Percentiles rank a stretch among this genome's conserved stretches.
Conservation (phyloP, 2,888 invertebrate species). For the Microctonus brassicae region DNA sequence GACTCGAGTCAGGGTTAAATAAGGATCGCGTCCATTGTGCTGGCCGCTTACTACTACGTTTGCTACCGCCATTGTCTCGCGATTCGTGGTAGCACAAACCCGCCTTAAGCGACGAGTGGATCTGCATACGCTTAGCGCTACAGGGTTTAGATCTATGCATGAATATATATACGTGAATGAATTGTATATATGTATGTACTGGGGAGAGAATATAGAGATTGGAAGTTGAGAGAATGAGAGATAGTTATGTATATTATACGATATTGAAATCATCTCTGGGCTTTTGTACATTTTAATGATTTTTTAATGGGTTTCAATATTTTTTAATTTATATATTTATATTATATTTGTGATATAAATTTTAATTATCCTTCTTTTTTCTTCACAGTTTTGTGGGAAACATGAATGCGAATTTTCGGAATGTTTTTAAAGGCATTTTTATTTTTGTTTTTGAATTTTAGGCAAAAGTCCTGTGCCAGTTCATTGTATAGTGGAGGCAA, state of each 20-base stretch:
- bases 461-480: slow-evolving; percentile 89
- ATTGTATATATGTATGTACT: no score
- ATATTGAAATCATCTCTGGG: not conserved
- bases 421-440: slow-evolving; percentile 41
- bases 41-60: slow-evolving; percentile 41
- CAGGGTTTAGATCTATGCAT: slow-evolving; percentile 57
- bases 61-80: slow-evolving; percentile 65
- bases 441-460: slow-evolving; percentile 66
- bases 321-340: not conserved
- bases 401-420: slow-evolving; percentile 2
- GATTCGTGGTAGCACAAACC: slow-evolving; percentile 47
- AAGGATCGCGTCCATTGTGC: slow-evolving; percentile 69
- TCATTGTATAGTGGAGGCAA: slow-evolving; percentile 94
- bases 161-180: slow-evolving; percentile 21
- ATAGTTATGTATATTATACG: not conserved
- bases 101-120: slow-evolving; percentile 64
- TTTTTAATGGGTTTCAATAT: not conserved
- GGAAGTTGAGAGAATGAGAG: not conserved
- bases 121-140: slow-evolving; percentile 69
- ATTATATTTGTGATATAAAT: not conserved
- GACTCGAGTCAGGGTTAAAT: slow-evolving; percentile 69
- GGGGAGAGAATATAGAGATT: not conserved
- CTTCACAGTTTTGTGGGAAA: no score
- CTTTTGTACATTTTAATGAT: slow-evolving; percentile 12
- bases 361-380: no score